Conservation (phyloP, 1,140 invertebrate genomes). For the Calliphora vicina region DNA sequence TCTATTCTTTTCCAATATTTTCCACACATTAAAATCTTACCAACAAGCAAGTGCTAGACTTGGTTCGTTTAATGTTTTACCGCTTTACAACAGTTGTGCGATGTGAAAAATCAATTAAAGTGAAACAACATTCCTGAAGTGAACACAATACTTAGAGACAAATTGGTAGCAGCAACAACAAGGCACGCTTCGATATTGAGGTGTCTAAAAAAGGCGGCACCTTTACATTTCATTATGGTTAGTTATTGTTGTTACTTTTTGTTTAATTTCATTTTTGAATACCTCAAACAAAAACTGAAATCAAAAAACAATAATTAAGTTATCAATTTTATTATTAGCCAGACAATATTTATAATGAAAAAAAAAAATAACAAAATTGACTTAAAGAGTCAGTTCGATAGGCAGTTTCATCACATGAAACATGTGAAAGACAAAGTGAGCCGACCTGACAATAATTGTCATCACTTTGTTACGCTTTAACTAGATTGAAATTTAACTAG, state of each 20-base stretch:
- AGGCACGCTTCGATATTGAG: constrained; percentile 10
- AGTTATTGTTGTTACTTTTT: background rate
- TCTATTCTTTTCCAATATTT: too few species aligned
- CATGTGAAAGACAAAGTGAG: background rate
- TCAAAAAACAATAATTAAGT: constrained; percentile 25
- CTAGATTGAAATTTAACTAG: constrained; percentile 35
- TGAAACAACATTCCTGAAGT: background rate
- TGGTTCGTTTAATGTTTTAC: background rate
- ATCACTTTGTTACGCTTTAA: constrained; percentile 35
- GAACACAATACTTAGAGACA: background rate
- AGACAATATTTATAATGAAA: background rate
- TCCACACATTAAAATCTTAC: too few species aligned
- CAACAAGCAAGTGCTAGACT: too few species aligned
- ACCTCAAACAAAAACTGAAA: too few species aligned
- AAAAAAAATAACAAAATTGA: background rate
- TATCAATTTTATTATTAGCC: constrained; percentile 17
- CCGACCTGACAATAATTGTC: constrained; percentile 18
- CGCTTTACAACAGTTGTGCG: background rate
- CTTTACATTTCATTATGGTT: background rate
- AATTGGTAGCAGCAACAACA: background rate
- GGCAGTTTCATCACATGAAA: background rate
- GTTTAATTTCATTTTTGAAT: too few species aligned
- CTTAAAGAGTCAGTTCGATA: background rate
- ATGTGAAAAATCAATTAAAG: background rate
- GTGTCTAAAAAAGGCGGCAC: constrained; percentile 30